Evolutionary conservation across 2,797 vertebrate genomes (phyloP).

Genomic region (Scolopax rusticola): DNA sequence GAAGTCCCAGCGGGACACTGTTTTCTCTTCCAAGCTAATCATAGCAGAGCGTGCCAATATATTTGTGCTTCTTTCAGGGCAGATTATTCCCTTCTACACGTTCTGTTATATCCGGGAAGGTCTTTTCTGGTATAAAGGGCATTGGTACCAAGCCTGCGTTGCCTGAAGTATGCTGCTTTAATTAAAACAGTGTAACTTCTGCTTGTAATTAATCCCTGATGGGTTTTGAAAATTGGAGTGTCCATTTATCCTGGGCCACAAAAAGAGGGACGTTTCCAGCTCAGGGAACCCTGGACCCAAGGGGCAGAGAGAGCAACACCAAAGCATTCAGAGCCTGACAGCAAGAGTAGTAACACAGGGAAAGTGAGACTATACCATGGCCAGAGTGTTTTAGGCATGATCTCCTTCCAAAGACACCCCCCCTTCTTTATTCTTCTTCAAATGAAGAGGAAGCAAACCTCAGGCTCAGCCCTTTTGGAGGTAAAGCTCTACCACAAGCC

Average conservation of each 20-base stretch:
- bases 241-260: not conserved
- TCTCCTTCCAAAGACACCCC: not conserved
- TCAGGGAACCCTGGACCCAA: not conserved
- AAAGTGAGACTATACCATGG: not conserved
- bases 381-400: no score
- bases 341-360: not conserved
- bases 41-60: not conserved
- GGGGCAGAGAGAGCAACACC: not conserved
- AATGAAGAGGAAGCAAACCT: not conserved
- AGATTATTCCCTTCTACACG: not conserved
- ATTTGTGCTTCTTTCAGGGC: not conserved
- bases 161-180: not conserved
- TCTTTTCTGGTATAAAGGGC: not conserved
- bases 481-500: not conserved
- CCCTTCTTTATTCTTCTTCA: not conserved
- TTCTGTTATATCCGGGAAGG: not conserved
- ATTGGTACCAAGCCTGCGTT: not conserved
- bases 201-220: conserved; percentile 4
- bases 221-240: not conserved
- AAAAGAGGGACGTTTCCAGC: not conserved
- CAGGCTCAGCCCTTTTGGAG: not conserved
- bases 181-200: conserved; percentile 21
- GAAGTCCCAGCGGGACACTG: not conserved
- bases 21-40: not conserved
- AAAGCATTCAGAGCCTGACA: not conserved